phyloP scores from a whole-genome alignment of 2,888 invertebrate genomes.

The Phrixothrix hirtus region DNA sequence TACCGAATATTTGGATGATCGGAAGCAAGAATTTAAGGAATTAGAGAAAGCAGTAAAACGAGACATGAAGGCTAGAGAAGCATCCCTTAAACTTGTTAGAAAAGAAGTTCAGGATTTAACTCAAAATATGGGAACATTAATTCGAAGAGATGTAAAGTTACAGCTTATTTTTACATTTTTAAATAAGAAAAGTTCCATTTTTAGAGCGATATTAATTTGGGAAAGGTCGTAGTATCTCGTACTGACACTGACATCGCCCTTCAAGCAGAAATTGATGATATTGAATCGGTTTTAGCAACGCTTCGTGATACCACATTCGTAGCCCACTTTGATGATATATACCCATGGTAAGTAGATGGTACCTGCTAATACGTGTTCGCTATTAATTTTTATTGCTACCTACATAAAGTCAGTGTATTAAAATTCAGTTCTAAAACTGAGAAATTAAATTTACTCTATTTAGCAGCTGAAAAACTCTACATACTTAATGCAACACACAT shows the following conservation, averaged over 20 bases:
- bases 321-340: conserved; percentile 54
- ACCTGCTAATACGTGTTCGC: neutral
- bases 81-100: conserved; percentile 60
- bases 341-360: conserved; percentile 50
- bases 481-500: too few species aligned
- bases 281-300: conserved; percentile 53
- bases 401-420: too few species aligned
- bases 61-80: conserved; percentile 66
- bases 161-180: neutral
- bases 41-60: conserved; percentile 64
- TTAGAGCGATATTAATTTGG: conserved; percentile 48
- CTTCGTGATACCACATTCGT: conserved; percentile 54
- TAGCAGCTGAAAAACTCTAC: too few species aligned
- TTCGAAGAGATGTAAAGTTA: conserved; percentile 57
- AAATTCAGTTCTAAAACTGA: too few species aligned
- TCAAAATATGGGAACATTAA: conserved; percentile 54
- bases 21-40: conserved; percentile 63
- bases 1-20: conserved; percentile 67
- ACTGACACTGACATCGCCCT: conserved; percentile 45
- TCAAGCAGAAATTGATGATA: conserved; percentile 47
- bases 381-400: too few species aligned
- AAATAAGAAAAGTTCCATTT: conserved; percentile 17
- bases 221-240: conserved; percentile 37
- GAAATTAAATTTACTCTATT: too few species aligned
- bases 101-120: conserved; percentile 53